Conservation (phyloP, 2,113 vertebrate species). For the Pseudolaguvia tuberculata region DNA sequence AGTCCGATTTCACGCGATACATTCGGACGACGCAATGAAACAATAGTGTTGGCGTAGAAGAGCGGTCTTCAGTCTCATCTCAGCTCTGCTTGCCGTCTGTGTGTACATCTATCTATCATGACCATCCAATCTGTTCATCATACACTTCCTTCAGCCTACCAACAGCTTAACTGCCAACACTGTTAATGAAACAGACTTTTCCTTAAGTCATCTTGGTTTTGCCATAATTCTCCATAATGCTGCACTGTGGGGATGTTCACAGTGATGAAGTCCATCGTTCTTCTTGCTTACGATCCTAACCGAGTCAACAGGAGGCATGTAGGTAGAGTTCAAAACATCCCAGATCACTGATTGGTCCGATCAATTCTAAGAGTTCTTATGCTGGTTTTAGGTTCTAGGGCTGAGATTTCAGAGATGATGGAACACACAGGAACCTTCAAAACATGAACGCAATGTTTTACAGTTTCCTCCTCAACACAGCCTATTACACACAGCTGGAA, state of each 20-base stretch:
- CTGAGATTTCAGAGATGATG: too few relatives aligned
- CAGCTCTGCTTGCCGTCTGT: not conserved
- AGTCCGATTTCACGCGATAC: not conserved
- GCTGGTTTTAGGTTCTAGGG: too few relatives aligned
- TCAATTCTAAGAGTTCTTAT: too few relatives aligned
- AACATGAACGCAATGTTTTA: conserved; percentile 23
- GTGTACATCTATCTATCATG: not conserved
- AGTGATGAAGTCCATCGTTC: not conserved
- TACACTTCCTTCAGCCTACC: not conserved
- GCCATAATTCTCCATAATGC: not conserved
- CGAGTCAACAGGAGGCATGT: not conserved
- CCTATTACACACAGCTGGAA: not conserved
- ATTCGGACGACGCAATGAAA: conserved; percentile 10
- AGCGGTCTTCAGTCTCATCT: not conserved
- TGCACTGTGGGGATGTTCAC: not conserved
- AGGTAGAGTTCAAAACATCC: not conserved
- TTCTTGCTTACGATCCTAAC: not conserved
- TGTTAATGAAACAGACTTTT: not conserved
- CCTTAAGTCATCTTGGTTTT: not conserved
- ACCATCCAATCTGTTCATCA: not conserved
- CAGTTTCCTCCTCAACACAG: conserved; percentile 4
- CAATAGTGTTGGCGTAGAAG: not conserved
- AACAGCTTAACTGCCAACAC: not conserved
- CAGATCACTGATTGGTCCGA: not conserved
- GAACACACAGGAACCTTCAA: conserved; percentile 5